Base-by-base conservation (phyloP, 2,888 invertebrate species). In the Tinea trinotella region DNA sequence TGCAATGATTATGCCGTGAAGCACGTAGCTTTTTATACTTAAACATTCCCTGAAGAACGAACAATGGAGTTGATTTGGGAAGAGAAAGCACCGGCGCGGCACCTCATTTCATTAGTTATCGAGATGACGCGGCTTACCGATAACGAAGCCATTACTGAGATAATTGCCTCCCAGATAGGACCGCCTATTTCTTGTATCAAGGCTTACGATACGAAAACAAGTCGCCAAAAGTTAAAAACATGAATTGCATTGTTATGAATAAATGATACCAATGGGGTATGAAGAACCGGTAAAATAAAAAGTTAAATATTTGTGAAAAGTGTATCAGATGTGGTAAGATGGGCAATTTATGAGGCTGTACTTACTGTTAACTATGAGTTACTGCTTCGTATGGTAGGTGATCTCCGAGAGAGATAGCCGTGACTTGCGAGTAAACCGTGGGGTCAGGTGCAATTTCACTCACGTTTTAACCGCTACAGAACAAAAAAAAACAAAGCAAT, bases 141-240 rank as follows among this genome's bases (percentile, higher is more conserved):
- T 80, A 81, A 77, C 67, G 67, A 76, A 73, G 70, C 69, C 70
- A 80, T 79, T 78, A 76, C 66, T 56, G 59, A 59, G 64, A 71
- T 77, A 75, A 81, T 80, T 76, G 68, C 71, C 66, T 67, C 61
- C 54, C 54, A 55, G 56, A 55, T 64, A 64, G 64, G 65, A 64
- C 59, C 50, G 50, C 50, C 22, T n/a, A 50, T 50, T 24, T 46
- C 46, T 15, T 3, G 46, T 10, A 46, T 19, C 46, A 46, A 46
- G 7, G 19, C n/a, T 46, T 46, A 19, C 13, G n/a, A 40, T 12
- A 40, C 7, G 12, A 40, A 7, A 24, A 7, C 6, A 24, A 40
- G 13, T 40, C 13, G 13, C 6, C 40, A 40, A 40, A 30, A 30
- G 30, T 30, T 2, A 15, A 17, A 15, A n/a, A 9, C 12, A 40